Percentiles rank a stretch among this genome's conserved stretches.
Conservation (phyloP, 92 coral and sea anemone species). For the Palythoa grandis region DNA sequence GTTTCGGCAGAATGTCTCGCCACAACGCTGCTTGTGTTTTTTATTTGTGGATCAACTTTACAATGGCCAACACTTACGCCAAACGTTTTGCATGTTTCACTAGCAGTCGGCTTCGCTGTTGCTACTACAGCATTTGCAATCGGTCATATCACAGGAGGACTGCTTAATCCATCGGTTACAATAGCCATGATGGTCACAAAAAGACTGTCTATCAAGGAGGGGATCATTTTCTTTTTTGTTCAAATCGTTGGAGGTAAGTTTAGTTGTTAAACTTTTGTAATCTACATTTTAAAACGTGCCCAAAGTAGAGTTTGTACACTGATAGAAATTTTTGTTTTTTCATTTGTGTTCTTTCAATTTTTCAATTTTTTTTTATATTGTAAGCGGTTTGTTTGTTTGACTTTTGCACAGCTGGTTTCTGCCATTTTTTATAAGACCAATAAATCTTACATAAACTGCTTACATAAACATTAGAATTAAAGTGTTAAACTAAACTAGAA, state of each 20-base stretch:
- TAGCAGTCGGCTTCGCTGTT: constrained; percentile 76
- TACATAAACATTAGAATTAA: too few species aligned
- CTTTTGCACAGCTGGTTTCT: too few species aligned
- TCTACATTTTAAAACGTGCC: background rate
- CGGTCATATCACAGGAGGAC: constrained; percentile 85
- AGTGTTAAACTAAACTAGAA: too few species aligned
- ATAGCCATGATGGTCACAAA: constrained; percentile 67
- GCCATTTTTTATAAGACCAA: too few species aligned
- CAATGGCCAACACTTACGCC: constrained; percentile 40
- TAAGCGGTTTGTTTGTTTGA: too few species aligned
- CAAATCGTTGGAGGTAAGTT: constrained; percentile 85
- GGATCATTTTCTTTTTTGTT: constrained; percentile 53
- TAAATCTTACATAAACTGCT: too few species aligned
- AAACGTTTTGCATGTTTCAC: constrained; percentile 67
- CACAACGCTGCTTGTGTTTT: constrained; percentile 76
- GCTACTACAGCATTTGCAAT: constrained; percentile 63
- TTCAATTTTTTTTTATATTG: too few species aligned
- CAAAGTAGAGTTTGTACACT: too few species aligned
- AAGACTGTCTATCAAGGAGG: constrained; percentile 60
- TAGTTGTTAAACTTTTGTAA: background rate
- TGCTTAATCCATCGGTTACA: constrained; percentile 81
- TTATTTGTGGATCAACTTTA: constrained; percentile 72
- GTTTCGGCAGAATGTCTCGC: constrained; percentile 76
- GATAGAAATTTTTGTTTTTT: too few species aligned
- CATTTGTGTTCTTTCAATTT: too few species aligned